Percentiles rank a stretch among this genome's conserved stretches.
Conservation (phyloP, 2,888 invertebrate genomes). For the Zelleria hepariella region DNA sequence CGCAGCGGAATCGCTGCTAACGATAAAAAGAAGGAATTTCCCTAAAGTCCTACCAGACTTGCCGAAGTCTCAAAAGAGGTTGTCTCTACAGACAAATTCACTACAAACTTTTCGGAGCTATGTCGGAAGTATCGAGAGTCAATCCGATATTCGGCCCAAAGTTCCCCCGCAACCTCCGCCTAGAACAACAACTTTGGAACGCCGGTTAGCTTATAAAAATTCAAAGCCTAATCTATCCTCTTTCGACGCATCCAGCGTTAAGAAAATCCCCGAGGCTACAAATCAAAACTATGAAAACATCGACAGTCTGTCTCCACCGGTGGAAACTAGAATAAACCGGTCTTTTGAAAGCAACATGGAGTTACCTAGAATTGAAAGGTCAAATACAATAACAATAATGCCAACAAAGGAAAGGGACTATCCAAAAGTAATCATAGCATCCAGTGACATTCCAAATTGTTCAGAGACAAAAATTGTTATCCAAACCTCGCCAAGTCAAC, state of each 20-base stretch:
- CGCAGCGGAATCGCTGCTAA: conserved; percentile 79
- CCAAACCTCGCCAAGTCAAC: conserved; percentile 64
- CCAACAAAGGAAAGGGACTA: conserved; percentile 36
- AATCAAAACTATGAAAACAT: conserved; percentile 54
- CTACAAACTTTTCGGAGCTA: conserved; percentile 53
- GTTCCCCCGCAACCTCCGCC: conserved; percentile 83
- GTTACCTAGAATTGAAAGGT: neutral
- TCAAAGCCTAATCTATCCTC: conserved; percentile 48
- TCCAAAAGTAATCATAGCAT: conserved; percentile 66
- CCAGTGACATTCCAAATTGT: conserved; percentile 50
- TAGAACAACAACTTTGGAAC: conserved; percentile 77
- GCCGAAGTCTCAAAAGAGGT: conserved; percentile 71
- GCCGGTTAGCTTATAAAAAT: conserved; percentile 62
- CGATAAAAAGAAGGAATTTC: conserved; percentile 83
- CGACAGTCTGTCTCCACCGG: conserved; percentile 31
- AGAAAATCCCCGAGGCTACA: conserved; percentile 27
- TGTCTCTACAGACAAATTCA: conserved; percentile 74
- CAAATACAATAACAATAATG: conserved; percentile 16
- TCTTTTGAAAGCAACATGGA: conserved; percentile 26
- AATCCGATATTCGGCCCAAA: conserved; percentile 41
- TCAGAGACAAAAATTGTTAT: conserved; percentile 75
- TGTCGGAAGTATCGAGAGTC: conserved; percentile 35
- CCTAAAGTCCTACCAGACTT: conserved; percentile 90
- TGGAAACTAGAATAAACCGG: conserved; percentile 21
- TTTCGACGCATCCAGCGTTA: conserved; percentile 36